Percentiles rank a stretch among this genome's conserved stretches.
phyloP scores from a whole-genome alignment of 2,797 vertebrate genomes.

The Epinephelus coioides region DNA sequence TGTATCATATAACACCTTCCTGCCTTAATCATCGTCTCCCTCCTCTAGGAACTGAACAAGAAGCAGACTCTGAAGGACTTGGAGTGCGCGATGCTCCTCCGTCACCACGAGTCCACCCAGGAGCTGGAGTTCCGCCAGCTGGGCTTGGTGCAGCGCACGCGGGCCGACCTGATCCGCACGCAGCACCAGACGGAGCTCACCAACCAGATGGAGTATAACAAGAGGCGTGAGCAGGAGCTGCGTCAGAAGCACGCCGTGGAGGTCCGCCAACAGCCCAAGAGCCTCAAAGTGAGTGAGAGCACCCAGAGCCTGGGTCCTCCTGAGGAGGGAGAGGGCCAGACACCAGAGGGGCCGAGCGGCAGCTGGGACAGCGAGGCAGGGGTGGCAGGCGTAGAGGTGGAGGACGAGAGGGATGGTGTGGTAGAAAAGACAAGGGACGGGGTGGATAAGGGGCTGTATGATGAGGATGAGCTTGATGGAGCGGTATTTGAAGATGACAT shows the following conservation, averaged over 20 bases:
- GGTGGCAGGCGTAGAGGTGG: conserved; percentile 36
- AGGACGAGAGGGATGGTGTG: conserved; percentile 9
- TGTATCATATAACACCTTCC: neutral
- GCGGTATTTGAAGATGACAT: conserved; percentile 15
- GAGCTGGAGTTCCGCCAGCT: conserved; percentile 94
- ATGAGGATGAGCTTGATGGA: conserved; percentile 45
- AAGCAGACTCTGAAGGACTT: conserved; percentile 96
- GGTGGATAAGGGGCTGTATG: conserved; percentile 16
- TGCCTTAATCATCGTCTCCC: neutral
- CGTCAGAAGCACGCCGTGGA: conserved; percentile 94
- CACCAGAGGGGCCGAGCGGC: conserved; percentile 32
- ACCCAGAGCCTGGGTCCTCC: conserved; percentile 64
- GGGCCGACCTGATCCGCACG: conserved; percentile 93
- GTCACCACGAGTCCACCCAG: conserved; percentile 94
- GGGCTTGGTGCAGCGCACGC: conserved; percentile 90
- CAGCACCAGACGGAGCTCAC: conserved; percentile 96
- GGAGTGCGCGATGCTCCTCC: conserved; percentile 93
- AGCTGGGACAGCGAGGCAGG: conserved; percentile 46
- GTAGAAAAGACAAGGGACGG: conserved; percentile 30
- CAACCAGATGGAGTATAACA: conserved; percentile 97
- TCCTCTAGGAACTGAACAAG: conserved; percentile 92
- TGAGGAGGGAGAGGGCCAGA: conserved; percentile 53
- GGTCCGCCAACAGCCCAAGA: conserved; percentile 96
- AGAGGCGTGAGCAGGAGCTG: conserved; percentile 93
- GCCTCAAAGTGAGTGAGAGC: conserved; percentile 94